These are phyloP conservation scores for Calyptomena viridis DNA, from an alignment of 2,113 vertebrate species.

Conservation along the genomic window DNA sequence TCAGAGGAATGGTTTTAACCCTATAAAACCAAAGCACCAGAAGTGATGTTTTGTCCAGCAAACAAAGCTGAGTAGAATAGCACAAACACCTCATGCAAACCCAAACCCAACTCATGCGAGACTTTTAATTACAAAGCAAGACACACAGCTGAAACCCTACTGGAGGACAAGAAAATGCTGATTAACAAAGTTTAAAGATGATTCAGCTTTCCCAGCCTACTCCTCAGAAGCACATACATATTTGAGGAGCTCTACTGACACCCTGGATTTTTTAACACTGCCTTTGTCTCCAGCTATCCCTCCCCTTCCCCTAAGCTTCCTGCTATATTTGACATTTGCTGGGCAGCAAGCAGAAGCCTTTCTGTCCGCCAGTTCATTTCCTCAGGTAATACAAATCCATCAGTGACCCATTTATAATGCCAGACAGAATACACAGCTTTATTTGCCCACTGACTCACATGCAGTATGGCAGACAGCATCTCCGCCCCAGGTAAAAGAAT, in stretches of 20 bases:
- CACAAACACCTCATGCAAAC: neutral
- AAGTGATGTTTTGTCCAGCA: neutral
- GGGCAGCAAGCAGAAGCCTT: slow-evolving; percentile 26
- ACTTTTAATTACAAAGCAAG: neutral
- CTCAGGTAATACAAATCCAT: slow-evolving; percentile 59
- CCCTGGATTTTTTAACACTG: neutral
- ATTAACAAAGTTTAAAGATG: neutral
- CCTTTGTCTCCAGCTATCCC: slow-evolving; percentile 3
- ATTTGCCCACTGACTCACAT: slow-evolving; percentile 7
- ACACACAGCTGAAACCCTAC: neutral
- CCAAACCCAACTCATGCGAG: neutral
- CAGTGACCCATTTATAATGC: slow-evolving; percentile 50
- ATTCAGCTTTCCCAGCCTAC: neutral
- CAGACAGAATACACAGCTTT: slow-evolving; percentile 7
- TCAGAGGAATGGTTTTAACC: neutral
- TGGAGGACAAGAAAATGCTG: neutral
- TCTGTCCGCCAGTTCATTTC: slow-evolving; percentile 37
- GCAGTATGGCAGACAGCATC: neutral
- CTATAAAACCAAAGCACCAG: neutral
- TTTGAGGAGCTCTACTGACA: neutral
- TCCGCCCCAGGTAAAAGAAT: neutral
- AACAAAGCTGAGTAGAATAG: neutral
- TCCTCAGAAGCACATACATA: neutral
- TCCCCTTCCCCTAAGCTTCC: slow-evolving; percentile 13
- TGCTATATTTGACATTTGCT: slow-evolving; percentile 45